These are phyloP conservation scores for Ryuthela nishihirai DNA, from an alignment of 2,888 invertebrate genomes.

Conservation along the genomic window DNA sequence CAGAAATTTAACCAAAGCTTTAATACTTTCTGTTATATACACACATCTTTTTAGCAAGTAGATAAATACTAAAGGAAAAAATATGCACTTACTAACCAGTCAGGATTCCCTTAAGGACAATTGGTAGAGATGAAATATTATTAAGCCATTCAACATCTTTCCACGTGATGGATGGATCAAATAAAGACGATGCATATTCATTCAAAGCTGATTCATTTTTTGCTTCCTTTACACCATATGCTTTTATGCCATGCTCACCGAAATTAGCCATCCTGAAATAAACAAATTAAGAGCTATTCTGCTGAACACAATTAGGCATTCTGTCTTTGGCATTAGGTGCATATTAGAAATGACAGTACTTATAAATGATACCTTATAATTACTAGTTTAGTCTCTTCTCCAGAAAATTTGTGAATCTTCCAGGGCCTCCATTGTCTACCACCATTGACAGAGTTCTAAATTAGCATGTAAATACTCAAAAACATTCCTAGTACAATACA, in stretches of 20 bases:
- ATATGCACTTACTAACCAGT: conserved; percentile 53
- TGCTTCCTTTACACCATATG: conserved; percentile 54
- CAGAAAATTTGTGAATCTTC: no score
- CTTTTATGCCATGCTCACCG: conserved; percentile 55
- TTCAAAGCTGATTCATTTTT: conserved; percentile 69
- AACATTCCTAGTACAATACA: no score
- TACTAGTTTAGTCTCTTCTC: no score
- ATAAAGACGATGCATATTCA: conserved; percentile 68
- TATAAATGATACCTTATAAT: background rate
- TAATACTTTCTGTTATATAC: no score
- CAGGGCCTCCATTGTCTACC: no score
- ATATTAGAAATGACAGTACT: no score
- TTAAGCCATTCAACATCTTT: conserved; percentile 81
- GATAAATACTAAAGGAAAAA: background rate
- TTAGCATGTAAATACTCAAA: no score
- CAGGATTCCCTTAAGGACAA: conserved; percentile 80
- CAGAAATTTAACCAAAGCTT: no score
- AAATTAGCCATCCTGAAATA: conserved; percentile 73
- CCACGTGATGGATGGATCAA: conserved; percentile 81
- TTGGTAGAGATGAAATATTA: conserved; percentile 67
- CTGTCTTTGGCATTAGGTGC: no score
- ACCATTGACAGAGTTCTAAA: no score
- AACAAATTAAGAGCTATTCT: no score
- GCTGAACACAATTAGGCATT: no score
- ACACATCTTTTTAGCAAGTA: background rate